Percentiles rank a stretch among this genome's conserved stretches.
phyloP scores from a whole-genome alignment of 2,888 invertebrate species.

The Parnassius smintheus region DNA sequence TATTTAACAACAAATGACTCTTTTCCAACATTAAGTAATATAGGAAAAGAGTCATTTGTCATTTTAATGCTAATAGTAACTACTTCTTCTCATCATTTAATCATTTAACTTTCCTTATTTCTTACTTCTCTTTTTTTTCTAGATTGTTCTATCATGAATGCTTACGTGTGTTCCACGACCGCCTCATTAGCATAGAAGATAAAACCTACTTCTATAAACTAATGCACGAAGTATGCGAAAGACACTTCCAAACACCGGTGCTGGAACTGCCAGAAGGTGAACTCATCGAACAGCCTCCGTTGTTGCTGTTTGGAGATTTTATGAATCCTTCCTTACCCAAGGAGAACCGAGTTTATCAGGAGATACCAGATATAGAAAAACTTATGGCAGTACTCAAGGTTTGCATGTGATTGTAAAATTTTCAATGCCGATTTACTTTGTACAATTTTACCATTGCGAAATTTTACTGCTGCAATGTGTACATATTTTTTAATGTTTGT shows the following conservation, averaged over 20 bases:
- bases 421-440: too few relatives aligned
- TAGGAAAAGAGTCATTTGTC: too few relatives aligned
- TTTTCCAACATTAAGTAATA: too few relatives aligned
- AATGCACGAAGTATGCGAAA: constrained; percentile 84
- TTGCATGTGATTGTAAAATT: constrained; percentile 33
- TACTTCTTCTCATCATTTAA: too few relatives aligned
- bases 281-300: constrained; percentile 82
- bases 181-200: constrained; percentile 90
- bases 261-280: constrained; percentile 81
- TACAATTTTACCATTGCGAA: too few relatives aligned
- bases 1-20: too few relatives aligned
- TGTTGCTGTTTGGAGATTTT: constrained; percentile 93
- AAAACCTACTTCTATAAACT: constrained; percentile 89
- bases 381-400: constrained; percentile 86
- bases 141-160: constrained; percentile 96
- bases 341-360: constrained; percentile 90
- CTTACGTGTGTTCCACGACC: constrained; percentile 94
- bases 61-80: too few relatives aligned
- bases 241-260: constrained; percentile 83
- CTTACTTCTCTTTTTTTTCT: constrained; percentile 32
- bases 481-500: too few relatives aligned
- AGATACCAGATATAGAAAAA: constrained; percentile 87
- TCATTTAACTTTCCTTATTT: neutral
- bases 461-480: too few relatives aligned
- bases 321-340: constrained; percentile 87